Evolutionary conservation across 1,140 invertebrate species (phyloP).

Genomic region (Dufourea novaeangliae): DNA sequence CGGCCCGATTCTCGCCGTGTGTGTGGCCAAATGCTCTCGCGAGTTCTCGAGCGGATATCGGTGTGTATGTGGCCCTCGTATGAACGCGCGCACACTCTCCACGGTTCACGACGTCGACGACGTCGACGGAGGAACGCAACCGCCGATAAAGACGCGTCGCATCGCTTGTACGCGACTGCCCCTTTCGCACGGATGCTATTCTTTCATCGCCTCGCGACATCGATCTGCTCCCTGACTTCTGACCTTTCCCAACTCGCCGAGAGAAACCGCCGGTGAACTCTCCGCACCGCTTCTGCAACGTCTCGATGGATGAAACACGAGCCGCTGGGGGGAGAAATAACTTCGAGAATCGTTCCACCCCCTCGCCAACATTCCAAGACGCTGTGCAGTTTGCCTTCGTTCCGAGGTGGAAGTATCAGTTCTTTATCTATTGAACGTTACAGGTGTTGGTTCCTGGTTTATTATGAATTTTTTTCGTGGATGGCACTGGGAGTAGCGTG

Average conservation of each 20-base stretch:
- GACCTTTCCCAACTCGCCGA: constrained; percentile 42
- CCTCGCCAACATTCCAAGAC: not conserved
- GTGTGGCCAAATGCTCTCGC: no score
- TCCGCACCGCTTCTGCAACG: not conserved
- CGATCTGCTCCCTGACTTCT: constrained; percentile 33
- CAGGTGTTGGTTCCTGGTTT: no score
- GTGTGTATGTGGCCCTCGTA: no score
- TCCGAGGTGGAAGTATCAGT: no score
- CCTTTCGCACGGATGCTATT: constrained; percentile 34
- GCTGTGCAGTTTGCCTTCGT: not conserved
- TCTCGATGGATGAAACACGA: not conserved
- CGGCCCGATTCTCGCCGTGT: not conserved
- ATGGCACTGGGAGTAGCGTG: no score
- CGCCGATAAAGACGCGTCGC: constrained; percentile 46
- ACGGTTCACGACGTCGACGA: constrained; percentile 10
- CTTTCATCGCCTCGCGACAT: constrained; percentile 35
- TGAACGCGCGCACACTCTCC: constrained; percentile 13
- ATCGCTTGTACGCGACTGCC: constrained; percentile 31
- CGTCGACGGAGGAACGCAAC: not conserved
- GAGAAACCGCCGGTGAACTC: not conserved
- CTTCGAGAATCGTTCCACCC: not conserved
- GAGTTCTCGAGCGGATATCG: constrained; percentile 17
- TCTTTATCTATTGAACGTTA: not conserved
- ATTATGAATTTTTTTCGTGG: no score
- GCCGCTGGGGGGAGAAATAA: not conserved